Conservation (phyloP, 2,888 invertebrate species). For the Selenia dentaria region DNA sequence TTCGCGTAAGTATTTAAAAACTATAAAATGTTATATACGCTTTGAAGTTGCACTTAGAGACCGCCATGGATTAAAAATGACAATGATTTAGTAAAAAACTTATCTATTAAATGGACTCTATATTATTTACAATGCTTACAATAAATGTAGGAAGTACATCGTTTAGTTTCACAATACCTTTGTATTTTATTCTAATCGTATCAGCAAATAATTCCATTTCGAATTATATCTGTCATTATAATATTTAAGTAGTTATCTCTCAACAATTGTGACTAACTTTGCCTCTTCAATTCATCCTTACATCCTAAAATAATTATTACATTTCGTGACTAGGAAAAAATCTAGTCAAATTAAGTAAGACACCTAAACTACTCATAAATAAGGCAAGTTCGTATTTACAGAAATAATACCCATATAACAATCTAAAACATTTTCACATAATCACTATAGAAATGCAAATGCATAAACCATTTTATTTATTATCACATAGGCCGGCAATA, state of each 20-base stretch:
- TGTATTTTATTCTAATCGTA: background rate
- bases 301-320: conserved; percentile 43
- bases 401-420: conserved; percentile 58
- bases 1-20: background rate
- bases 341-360: conserved; percentile 74
- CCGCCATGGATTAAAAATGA: conserved; percentile 4
- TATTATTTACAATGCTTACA: conserved; percentile 35
- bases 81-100: conserved; percentile 27
- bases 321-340: conserved; percentile 76
- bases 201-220: no score
- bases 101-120: conserved; percentile 24
- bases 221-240: conserved; percentile 7
- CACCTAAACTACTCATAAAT: conserved; percentile 70
- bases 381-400: conserved; percentile 76
- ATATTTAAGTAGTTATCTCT: conserved; percentile 7
- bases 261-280: conserved; percentile 15
- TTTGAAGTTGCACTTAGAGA: background rate
- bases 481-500: conserved; percentile 32
- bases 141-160: conserved; percentile 20
- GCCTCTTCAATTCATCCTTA: conserved; percentile 26
- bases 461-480: conserved; percentile 57
- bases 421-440: conserved; percentile 60
- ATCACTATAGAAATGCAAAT: conserved; percentile 69
- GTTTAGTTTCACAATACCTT: conserved; percentile 1
- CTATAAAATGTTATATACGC: background rate